Evolutionary conservation across 2,888 invertebrate genomes (phyloP).

Genomic region (Stenichneumon culpator): DNA sequence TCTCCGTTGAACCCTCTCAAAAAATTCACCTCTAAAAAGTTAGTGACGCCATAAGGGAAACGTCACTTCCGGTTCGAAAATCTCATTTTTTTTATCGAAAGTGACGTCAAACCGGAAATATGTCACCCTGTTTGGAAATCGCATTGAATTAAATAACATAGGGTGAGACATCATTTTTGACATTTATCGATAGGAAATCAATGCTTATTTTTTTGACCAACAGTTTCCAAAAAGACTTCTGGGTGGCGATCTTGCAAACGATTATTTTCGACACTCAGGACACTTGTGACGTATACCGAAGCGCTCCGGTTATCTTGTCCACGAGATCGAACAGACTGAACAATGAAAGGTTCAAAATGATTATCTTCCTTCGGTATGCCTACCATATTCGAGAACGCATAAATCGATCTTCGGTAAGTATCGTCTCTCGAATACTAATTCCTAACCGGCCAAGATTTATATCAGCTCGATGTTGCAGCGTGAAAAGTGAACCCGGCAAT

Average conservation of each 20-base stretch:
- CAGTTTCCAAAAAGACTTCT: background rate
- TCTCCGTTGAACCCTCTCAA: background rate
- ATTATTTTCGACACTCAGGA: background rate
- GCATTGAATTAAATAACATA: background rate
- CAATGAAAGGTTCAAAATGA: slow-evolving; percentile 68
- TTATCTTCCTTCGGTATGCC: slow-evolving; percentile 65
- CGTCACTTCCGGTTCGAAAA: background rate
- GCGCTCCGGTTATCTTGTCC: slow-evolving; percentile 8
- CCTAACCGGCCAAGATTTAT: slow-evolving; percentile 71
- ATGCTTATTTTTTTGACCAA: background rate
- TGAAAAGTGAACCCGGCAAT: slow-evolving; percentile 6
- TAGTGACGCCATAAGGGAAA: background rate
- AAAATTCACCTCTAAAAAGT: background rate
- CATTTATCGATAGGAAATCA: background rate
- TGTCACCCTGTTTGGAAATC: no score
- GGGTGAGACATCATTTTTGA: background rate
- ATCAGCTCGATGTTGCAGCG: slow-evolving; percentile 63
- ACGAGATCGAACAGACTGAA: slow-evolving; percentile 25
- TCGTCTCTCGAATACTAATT: slow-evolving; percentile 72
- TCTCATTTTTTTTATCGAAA: no score
- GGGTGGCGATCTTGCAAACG: slow-evolving; percentile 14
- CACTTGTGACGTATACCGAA: slow-evolving; percentile 27
- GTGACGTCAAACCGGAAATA: no score
- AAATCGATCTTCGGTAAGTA: slow-evolving; percentile 71
- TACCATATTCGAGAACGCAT: slow-evolving; percentile 17